These are phyloP conservation scores for Campylomormyrus tamandua DNA, from an alignment of 2,113 vertebrate species.

Conservation along the genomic window DNA sequence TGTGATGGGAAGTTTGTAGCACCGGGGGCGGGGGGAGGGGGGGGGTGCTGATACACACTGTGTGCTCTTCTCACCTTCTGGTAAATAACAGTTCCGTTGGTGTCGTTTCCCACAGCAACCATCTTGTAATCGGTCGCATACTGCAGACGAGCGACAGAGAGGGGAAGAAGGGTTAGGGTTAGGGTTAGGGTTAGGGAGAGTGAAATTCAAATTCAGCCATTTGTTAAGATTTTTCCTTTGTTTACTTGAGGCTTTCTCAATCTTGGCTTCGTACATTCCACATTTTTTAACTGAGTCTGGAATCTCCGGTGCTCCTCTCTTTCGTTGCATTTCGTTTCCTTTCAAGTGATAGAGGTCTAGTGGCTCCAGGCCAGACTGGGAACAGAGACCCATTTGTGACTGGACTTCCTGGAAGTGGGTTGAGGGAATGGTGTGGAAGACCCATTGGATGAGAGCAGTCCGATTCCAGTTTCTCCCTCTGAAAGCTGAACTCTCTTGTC, in stretches of 20 bases:
- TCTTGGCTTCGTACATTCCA: not conserved
- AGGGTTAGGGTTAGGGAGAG: not conserved
- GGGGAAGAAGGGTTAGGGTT: no score
- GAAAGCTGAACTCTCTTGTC: not conserved
- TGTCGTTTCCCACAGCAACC: conserved; percentile 58
- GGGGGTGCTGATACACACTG: not conserved
- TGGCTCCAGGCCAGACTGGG: not conserved
- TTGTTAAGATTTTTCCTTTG: not conserved
- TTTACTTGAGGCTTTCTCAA: not conserved
- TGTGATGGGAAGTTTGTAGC: not conserved
- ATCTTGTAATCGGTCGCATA: conserved; percentile 77
- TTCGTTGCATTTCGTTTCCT: not conserved
- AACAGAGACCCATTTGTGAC: conserved; percentile 8
- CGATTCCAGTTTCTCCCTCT: not conserved
- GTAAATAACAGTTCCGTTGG: conserved; percentile 65
- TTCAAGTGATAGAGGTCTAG: not conserved
- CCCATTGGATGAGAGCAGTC: not conserved
- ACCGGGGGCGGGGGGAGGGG: not conserved
- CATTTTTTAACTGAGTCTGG: not conserved
- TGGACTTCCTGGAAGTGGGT: not conserved
- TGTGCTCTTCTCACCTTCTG: conserved; percentile 71
- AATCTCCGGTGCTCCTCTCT: not conserved
- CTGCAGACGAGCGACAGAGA: conserved; percentile 52
- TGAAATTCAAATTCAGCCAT: not conserved
- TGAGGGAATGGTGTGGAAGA: not conserved